Percentiles rank a stretch among this genome's conserved stretches.
phyloP scores from a whole-genome alignment of 2,113 vertebrate genomes.

The Abramis brama region DNA sequence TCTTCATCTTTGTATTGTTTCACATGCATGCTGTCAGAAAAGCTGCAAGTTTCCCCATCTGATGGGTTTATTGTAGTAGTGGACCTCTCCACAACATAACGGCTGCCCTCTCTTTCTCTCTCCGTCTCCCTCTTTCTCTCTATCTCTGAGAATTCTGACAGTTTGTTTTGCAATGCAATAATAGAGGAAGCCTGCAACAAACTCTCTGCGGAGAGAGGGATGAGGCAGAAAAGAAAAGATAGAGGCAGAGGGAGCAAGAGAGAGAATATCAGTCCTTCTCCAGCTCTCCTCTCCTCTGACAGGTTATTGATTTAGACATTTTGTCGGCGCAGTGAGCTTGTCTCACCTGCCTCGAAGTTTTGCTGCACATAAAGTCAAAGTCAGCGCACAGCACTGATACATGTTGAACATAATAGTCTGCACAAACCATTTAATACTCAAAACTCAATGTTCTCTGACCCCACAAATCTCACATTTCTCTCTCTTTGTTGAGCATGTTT shows the following conservation, averaged over 20 bases:
- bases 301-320: constrained; percentile 63
- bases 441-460: constrained; percentile 9
- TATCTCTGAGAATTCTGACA: constrained; percentile 42
- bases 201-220: constrained; percentile 47
- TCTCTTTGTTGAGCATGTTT: background rate
- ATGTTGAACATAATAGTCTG: constrained; percentile 11
- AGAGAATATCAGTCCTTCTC: constrained; percentile 49
- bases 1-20: background rate
- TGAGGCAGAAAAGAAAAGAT: constrained; percentile 21
- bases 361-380: constrained; percentile 54
- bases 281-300: constrained; percentile 46
- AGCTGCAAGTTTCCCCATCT: background rate
- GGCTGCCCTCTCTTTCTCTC: constrained; percentile 20
- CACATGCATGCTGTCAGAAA: constrained; percentile 19
- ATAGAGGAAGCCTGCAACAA: constrained; percentile 34
- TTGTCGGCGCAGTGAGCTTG: constrained; percentile 57
- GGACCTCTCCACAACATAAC: constrained; percentile 28
- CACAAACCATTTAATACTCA: constrained; percentile 22
- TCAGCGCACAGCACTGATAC: background rate
- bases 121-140: background rate
- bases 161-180: constrained; percentile 53
- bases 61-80: constrained; percentile 42
- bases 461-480: background rate
- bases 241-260: constrained; percentile 27
- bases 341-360: constrained; percentile 60